A percentile compares a stretch with the other conserved stretches of the same genome.
Conservation (phyloP, 2,797 vertebrate species). For the Arnoldichthys spilopterus region DNA sequence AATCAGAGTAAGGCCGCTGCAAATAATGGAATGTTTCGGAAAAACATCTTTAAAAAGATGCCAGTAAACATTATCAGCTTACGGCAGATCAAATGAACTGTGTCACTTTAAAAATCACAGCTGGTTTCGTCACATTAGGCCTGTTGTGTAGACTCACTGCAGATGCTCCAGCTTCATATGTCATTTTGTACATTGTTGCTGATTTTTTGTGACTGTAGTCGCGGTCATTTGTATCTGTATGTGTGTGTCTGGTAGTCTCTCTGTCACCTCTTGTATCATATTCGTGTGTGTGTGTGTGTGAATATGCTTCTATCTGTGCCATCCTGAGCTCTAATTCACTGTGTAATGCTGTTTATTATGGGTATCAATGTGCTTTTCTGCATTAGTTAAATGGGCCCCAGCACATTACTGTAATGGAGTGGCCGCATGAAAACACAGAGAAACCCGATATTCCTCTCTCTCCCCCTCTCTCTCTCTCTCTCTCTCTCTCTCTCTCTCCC, state of each 20-base stretch:
- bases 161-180: too few species aligned
- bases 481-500: conserved; percentile 38
- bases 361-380: conserved; percentile 74
- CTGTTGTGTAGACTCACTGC: too few species aligned
- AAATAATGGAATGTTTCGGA: too few species aligned
- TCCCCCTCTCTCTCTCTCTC: conserved; percentile 49
- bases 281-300: conserved; percentile 32
- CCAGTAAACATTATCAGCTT: too few species aligned
- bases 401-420: conserved; percentile 90
- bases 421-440: conserved; percentile 86
- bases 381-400: conserved; percentile 82
- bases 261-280: background rate
- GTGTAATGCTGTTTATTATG: conserved; percentile 71
- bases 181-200: too few species aligned
- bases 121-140: too few species aligned
- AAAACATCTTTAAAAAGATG: too few species aligned
- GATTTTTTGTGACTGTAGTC: too few species aligned
- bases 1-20: too few species aligned
- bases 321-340: conserved; percentile 63
- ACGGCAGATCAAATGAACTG: too few species aligned
- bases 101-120: too few species aligned
- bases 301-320: conserved; percentile 45
- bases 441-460: conserved; percentile 79
- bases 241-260: background rate
- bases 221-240: background rate